These are phyloP conservation scores for Acrocephalus kingi DNA, from an alignment of 2,113 vertebrate species.

Conservation along the genomic window DNA sequence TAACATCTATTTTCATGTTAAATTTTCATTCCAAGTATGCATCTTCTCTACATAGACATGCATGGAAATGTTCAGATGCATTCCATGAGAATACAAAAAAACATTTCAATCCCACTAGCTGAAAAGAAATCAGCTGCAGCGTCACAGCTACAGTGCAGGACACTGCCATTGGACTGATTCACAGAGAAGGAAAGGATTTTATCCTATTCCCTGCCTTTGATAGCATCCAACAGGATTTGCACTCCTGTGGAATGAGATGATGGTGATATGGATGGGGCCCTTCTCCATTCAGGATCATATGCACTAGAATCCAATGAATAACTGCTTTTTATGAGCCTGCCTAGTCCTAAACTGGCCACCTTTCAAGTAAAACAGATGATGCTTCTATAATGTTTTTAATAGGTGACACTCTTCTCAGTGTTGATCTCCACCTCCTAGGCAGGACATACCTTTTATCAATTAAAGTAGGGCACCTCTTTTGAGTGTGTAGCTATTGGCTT, in stretches of 20 bases:
- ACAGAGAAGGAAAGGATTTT: neutral
- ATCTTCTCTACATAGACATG: neutral
- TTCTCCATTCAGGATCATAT: neutral
- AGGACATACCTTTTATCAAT: neutral
- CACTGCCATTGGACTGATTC: neutral
- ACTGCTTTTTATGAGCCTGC: neutral
- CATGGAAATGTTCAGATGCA: neutral
- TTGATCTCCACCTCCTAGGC: neutral
- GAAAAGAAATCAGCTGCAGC: neutral
- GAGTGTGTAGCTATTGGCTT: neutral
- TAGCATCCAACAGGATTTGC: neutral
- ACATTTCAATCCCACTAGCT: neutral
- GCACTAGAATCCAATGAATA: neutral
- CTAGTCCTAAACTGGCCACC: neutral
- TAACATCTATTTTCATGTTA: neutral
- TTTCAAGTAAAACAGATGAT: neutral
- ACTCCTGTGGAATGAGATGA: neutral
- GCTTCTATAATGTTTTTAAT: neutral
- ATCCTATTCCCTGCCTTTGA: neutral
- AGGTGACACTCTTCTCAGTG: neutral
- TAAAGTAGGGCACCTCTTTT: neutral
- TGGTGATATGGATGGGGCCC: neutral
- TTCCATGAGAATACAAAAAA: neutral
- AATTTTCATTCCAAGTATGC: neutral
- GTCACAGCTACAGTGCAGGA: neutral